Percentiles rank a stretch among this genome's conserved stretches.
Conservation (phyloP, 2,797 vertebrate species). For the Poecilia wingei region DNA sequence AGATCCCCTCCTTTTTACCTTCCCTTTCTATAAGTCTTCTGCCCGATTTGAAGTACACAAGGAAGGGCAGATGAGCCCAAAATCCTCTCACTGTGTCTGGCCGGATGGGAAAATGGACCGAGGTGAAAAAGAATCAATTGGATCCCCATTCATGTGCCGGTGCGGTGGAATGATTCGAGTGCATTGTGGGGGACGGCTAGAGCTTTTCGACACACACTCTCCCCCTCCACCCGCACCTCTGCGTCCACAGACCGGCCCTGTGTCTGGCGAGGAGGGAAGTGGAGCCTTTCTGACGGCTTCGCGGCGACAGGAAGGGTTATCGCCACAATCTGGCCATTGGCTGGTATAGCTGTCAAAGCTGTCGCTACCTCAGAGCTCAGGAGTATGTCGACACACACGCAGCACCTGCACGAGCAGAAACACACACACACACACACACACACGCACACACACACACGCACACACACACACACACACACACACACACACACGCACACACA, state of each 20-base stretch:
- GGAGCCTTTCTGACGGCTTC: conserved; percentile 88
- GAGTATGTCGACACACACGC: conserved; percentile 54
- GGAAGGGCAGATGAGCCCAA: conserved; percentile 97
- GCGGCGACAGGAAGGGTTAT: conserved; percentile 90
- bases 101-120: conserved; percentile 76
- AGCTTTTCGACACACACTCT: conserved; percentile 74
- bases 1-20: conserved; percentile 87
- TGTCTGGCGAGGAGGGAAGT: conserved; percentile 87
- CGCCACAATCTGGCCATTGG: conserved; percentile 80
- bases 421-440: conserved; percentile 10
- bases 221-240: conserved; percentile 9
- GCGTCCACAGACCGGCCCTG: conserved; percentile 86
- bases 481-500: conserved; percentile 35
- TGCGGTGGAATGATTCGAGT: conserved; percentile 83
- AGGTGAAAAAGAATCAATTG: conserved; percentile 94
- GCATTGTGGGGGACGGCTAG: conserved; percentile 89
- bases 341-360: conserved; percentile 83
- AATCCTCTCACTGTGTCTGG: conserved; percentile 87
- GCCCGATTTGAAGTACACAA: conserved; percentile 98
- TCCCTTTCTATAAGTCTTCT: conserved; percentile 98
- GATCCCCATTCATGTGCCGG: conserved; percentile 98
- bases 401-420: conserved; percentile 18
- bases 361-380: conserved; percentile 73
- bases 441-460: conserved; percentile 6
- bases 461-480: conserved; percentile 7